phyloP scores from a whole-genome alignment of 2,113 vertebrate genomes.

The Mionectes macconnelli region DNA sequence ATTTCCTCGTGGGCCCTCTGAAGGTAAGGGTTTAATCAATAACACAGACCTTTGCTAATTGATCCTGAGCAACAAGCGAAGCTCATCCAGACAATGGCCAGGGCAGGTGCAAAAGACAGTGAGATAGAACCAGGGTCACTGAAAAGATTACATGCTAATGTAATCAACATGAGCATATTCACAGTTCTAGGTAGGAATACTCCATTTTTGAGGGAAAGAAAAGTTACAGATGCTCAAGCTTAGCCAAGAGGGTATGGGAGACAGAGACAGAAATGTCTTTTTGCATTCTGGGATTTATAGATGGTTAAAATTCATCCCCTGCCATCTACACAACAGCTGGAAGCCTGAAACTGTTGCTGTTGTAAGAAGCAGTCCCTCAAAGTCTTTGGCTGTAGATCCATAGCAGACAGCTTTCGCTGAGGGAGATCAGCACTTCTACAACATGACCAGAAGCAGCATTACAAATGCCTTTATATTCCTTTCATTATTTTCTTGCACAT shows the following conservation, averaged over 20 bases:
- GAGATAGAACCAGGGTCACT: neutral
- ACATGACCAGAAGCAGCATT: neutral
- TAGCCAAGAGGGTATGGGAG: neutral
- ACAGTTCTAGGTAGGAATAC: neutral
- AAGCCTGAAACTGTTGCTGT: neutral
- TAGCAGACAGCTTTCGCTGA: neutral
- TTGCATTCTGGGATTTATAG: neutral
- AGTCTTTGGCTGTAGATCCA: neutral
- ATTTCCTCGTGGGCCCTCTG: neutral
- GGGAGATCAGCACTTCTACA: neutral
- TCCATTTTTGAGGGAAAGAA: neutral
- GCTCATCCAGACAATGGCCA: neutral
- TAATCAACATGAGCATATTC: neutral
- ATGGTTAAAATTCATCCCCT: neutral
- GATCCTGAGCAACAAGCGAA: neutral
- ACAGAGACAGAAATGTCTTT: neutral
- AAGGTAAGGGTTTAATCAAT: constrained; percentile 41
- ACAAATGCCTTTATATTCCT: neutral
- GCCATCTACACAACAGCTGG: neutral
- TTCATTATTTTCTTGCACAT: neutral
- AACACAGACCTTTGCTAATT: neutral
- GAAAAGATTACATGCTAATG: neutral
- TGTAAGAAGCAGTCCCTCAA: neutral
- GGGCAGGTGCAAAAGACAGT: neutral
- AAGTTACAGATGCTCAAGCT: neutral